These are phyloP conservation scores for Drosophila gunungcola DNA, from an alignment of 1,140 invertebrate genomes.

Conservation along the genomic window DNA sequence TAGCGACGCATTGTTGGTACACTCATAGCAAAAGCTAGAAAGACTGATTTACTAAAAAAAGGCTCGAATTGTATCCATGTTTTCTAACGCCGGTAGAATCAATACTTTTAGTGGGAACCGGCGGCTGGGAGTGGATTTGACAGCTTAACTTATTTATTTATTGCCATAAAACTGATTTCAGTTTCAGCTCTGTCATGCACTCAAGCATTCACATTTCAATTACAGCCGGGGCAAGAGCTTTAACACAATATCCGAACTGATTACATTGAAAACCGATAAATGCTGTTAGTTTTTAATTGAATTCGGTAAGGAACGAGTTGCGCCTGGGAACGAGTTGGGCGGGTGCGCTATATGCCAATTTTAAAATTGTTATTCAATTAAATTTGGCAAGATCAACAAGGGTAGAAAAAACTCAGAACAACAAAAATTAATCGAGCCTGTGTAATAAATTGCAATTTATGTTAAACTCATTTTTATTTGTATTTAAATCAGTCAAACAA, in stretches of 20 bases:
- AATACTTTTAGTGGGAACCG: slow-evolving; percentile 24
- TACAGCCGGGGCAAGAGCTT: slow-evolving; percentile 6
- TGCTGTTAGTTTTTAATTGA: slow-evolving; percentile 44
- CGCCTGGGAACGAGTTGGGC: slow-evolving; percentile 5
- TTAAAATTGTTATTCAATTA: slow-evolving; percentile 39
- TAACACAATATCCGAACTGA: slow-evolving; percentile 4
- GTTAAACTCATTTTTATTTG: slow-evolving; percentile 40
- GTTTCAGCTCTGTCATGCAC: slow-evolving; percentile 11
- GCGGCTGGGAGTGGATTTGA: slow-evolving; percentile 23
- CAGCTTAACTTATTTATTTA: slow-evolving; percentile 41
- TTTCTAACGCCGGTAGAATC: slow-evolving; percentile 4
- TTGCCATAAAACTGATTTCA: slow-evolving; percentile 22
- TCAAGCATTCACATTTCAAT: not conserved
- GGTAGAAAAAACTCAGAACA: not conserved
- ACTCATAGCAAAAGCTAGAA: not conserved
- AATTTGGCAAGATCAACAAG: slow-evolving; percentile 28
- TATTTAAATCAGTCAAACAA: slow-evolving; percentile 39
- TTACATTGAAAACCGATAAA: slow-evolving; percentile 23
- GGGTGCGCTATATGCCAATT: slow-evolving; percentile 4
- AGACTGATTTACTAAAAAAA: not conserved
- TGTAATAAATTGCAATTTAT: slow-evolving; percentile 60
- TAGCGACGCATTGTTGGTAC: slow-evolving; percentile 16
- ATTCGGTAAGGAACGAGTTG: slow-evolving; percentile 9
- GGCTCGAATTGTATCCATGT: not conserved
- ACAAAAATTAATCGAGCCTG: slow-evolving; percentile 10